phyloP scores from a whole-genome alignment of 2,888 invertebrate genomes.

The Megastigmus dorsalis region DNA sequence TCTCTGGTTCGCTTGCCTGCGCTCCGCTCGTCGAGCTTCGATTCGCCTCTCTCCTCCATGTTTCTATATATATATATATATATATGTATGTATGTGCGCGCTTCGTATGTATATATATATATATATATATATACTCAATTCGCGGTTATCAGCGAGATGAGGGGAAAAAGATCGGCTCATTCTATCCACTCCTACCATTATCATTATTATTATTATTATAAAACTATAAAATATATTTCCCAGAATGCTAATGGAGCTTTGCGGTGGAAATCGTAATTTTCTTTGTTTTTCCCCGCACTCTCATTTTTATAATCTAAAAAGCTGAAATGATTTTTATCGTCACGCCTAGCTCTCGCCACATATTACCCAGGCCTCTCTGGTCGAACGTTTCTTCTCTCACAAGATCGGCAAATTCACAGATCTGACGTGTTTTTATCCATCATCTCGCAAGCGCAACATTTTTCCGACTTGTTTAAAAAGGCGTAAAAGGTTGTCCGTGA shows the following conservation, averaged over 20 bases:
- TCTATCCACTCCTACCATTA: conserved; percentile 30
- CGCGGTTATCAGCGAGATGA: conserved; percentile 54
- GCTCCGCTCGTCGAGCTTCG: conserved; percentile 54
- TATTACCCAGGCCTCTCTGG: too few relatives aligned
- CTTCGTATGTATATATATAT: not conserved
- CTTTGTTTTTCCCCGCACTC: not conserved
- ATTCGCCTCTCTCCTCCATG: conserved; percentile 60
- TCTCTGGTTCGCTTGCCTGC: conserved; percentile 56
- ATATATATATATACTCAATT: conserved; percentile 24
- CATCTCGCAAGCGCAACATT: too few relatives aligned
- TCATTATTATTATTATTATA: conserved; percentile 25
- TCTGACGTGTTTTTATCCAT: too few relatives aligned
- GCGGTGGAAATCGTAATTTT: too few relatives aligned
- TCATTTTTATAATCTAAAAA: not conserved
- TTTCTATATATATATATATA: too few relatives aligned
- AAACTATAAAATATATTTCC: conserved; percentile 25
- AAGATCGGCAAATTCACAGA: not conserved
- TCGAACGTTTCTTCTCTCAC: conserved; percentile 8
- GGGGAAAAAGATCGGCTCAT: conserved; percentile 27
- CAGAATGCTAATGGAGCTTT: too few relatives aligned
- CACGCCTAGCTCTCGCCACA: not conserved
- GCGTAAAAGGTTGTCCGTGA: not conserved
- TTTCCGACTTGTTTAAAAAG: too few relatives aligned
- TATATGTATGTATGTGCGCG: too few relatives aligned
- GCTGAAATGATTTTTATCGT: conserved; percentile 2